phyloP scores from a whole-genome alignment of 2,113 vertebrate species.

The Pycnonotus jocosus region DNA sequence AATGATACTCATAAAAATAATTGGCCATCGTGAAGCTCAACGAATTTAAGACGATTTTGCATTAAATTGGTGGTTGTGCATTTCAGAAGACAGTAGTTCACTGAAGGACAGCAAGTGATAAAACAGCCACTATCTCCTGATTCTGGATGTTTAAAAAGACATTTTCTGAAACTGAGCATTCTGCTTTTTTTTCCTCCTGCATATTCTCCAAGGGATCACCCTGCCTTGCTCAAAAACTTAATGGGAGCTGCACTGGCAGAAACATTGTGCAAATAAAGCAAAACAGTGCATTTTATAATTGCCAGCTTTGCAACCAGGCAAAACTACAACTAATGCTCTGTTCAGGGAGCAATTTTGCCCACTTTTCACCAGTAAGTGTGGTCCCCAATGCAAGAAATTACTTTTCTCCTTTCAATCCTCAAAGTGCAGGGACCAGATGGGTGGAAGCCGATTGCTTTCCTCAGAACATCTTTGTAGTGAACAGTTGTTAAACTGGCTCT shows the following conservation, averaged over 20 bases:
- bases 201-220: neutral
- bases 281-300: neutral
- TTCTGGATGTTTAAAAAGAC: neutral
- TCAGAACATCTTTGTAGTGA: neutral
- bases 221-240: neutral
- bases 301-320: neutral
- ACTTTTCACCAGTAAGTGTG: neutral
- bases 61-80: neutral
- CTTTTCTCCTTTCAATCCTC: neutral
- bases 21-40: neutral
- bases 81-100: neutral
- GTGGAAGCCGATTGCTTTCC: neutral
- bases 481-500: neutral
- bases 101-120: neutral
- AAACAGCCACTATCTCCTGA: neutral
- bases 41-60: neutral
- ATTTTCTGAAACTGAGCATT: neutral
- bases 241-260: neutral
- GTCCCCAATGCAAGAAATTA: neutral
- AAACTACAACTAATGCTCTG: neutral
- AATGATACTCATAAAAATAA: slow-evolving; percentile 6
- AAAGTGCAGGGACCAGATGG: neutral
- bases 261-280: neutral
- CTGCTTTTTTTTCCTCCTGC: neutral
- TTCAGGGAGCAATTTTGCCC: neutral